These are phyloP conservation scores for Opisthocomus hoazin DNA, from an alignment of 2,113 vertebrate species.

Conservation along the genomic window DNA sequence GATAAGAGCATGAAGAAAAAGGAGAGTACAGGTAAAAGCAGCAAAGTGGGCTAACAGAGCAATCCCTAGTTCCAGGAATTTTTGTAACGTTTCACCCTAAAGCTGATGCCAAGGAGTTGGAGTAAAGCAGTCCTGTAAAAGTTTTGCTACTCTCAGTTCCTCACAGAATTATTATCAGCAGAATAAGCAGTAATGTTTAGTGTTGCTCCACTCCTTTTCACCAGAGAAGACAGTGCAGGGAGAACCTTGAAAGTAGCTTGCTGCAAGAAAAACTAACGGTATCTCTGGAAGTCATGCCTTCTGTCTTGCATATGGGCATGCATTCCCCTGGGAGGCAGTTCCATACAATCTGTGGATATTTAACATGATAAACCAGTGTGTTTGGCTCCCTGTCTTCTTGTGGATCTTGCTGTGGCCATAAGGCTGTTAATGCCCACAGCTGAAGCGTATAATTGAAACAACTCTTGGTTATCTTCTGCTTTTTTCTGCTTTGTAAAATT, in stretches of 20 bases:
- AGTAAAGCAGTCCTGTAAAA: not conserved
- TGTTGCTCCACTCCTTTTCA: not conserved
- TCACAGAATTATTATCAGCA: not conserved
- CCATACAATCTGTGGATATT: not conserved
- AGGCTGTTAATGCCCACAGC: not conserved
- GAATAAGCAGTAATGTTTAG: not conserved
- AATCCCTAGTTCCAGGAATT: not conserved
- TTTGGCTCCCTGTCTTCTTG: not conserved
- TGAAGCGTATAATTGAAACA: not conserved
- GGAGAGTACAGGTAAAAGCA: not conserved
- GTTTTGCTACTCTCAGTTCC: not conserved
- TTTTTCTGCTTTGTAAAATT: not conserved
- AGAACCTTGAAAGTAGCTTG: not conserved
- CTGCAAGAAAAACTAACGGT: not conserved
- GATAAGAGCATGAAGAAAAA: not conserved
- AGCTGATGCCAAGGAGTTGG: not conserved
- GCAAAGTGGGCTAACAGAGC: not conserved
- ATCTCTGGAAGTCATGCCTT: not conserved
- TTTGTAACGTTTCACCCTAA: not conserved
- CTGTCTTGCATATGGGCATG: not conserved
- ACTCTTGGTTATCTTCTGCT: not conserved
- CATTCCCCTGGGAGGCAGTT: not conserved
- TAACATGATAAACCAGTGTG: not conserved
- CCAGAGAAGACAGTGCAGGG: not conserved
- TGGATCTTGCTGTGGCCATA: not conserved